phyloP scores from a whole-genome alignment of 2,797 vertebrate genomes.

The Apodemus agrarius region DNA sequence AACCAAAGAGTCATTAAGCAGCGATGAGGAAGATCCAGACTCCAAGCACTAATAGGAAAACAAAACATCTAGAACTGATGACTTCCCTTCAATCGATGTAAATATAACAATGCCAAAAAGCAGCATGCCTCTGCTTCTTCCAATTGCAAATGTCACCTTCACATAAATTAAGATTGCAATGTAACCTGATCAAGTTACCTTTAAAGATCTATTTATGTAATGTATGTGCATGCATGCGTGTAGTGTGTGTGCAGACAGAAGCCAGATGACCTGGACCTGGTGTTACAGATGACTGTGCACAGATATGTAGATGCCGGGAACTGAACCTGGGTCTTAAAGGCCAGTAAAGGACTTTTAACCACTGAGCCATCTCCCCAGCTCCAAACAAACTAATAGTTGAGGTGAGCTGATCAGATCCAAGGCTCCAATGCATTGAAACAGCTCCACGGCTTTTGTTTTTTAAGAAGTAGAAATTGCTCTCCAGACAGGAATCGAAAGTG shows the following conservation, averaged over 20 bases:
- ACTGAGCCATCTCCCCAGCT: background rate
- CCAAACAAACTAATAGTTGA: constrained; percentile 28
- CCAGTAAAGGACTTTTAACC: background rate
- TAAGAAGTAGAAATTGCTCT: constrained; percentile 1
- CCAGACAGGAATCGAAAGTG: constrained; percentile 34
- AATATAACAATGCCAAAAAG: constrained; percentile 44
- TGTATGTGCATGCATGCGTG: background rate
- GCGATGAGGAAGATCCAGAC: constrained; percentile 37
- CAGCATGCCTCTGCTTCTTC: constrained; percentile 31
- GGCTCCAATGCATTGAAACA: background rate
- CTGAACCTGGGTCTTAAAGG: background rate
- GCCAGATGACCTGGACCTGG: background rate
- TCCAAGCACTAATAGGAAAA: constrained; percentile 48
- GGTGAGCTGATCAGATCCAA: constrained; percentile 38
- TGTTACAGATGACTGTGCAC: background rate
- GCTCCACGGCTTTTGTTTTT: background rate
- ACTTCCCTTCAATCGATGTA: constrained; percentile 11
- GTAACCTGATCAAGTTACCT: background rate
- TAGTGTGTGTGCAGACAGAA: background rate
- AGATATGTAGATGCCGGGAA: background rate
- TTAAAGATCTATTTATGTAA: background rate
- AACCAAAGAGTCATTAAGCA: background rate
- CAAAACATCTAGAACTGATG: constrained; percentile 56
- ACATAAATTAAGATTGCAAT: constrained; percentile 38
- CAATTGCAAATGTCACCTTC: constrained; percentile 20